These are phyloP conservation scores for Mastomys coucha DNA, from an alignment of 2,113 vertebrate genomes.

Conservation along the genomic window DNA sequence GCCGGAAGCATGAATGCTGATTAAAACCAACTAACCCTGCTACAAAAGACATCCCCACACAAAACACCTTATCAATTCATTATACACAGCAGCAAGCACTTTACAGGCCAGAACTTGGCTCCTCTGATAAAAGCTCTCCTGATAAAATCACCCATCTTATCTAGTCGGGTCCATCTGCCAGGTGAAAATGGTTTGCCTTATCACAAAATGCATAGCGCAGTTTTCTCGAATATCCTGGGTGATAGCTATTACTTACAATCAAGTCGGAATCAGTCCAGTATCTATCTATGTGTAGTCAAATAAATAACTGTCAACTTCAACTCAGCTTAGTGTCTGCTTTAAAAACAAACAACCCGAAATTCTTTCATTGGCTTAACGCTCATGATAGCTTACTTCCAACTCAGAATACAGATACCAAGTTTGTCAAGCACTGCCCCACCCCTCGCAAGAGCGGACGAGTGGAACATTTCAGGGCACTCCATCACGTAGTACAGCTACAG, in stretches of 20 bases:
- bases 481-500: neutral
- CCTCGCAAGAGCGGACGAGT: conserved; percentile 6
- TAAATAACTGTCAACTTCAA: neutral
- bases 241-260: neutral
- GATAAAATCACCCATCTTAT: neutral
- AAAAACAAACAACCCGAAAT: neutral
- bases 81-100: neutral
- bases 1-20: conserved; percentile 5
- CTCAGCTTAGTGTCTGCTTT: neutral
- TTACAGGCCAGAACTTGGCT: neutral
- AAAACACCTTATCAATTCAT: neutral
- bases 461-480: conserved; percentile 47
- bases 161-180: neutral
- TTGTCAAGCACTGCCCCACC: conserved; percentile 54
- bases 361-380: conserved; percentile 15
- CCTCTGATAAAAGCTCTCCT: neutral
- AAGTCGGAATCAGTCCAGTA: neutral
- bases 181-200: conserved; percentile 8
- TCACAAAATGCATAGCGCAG: neutral
- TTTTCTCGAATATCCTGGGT: neutral
- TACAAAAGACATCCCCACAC: neutral
- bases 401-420: neutral
- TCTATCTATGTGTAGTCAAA: neutral
- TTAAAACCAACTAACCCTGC: neutral
- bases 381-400: conserved; percentile 44